These are phyloP conservation scores for Scolopax mira DNA, from an alignment of 2,113 vertebrate species.

Conservation along the genomic window DNA sequence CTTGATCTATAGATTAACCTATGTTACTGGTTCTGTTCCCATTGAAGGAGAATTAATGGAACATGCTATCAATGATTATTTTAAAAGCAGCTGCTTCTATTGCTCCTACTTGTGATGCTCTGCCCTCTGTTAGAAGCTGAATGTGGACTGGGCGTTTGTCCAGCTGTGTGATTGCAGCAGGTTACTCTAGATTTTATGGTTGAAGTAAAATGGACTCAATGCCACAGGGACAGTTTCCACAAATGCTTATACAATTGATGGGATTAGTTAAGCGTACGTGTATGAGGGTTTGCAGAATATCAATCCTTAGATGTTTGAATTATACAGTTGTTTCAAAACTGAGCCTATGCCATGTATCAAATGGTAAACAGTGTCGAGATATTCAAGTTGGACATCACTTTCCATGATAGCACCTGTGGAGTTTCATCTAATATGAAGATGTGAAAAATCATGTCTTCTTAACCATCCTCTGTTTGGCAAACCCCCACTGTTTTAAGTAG, in stretches of 20 bases:
- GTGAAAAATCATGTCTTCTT: background rate
- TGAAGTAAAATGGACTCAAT: background rate
- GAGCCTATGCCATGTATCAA: background rate
- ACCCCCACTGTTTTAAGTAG: background rate
- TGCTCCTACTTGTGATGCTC: background rate
- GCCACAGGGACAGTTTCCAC: background rate
- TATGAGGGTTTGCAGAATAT: background rate
- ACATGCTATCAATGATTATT: background rate
- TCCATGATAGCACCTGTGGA: background rate
- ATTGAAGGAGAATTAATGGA: background rate
- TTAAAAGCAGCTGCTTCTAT: background rate
- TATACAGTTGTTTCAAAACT: background rate
- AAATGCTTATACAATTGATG: background rate
- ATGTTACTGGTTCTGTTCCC: background rate
- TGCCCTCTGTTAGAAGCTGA: background rate
- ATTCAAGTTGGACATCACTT: background rate
- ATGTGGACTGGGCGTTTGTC: background rate
- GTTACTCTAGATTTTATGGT: background rate
- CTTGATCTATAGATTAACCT: background rate
- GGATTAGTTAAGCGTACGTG: accelerated
- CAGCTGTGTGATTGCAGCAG: background rate
- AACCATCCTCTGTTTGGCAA: background rate
- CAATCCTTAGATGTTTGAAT: background rate
- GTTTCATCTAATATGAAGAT: background rate
- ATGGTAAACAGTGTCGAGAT: background rate